Percentiles rank a stretch among this genome's conserved stretches.
These are phyloP conservation scores for Myiozetetes cayanensis DNA, from an alignment of 2,113 vertebrate genomes.

Conservation along the genomic window DNA sequence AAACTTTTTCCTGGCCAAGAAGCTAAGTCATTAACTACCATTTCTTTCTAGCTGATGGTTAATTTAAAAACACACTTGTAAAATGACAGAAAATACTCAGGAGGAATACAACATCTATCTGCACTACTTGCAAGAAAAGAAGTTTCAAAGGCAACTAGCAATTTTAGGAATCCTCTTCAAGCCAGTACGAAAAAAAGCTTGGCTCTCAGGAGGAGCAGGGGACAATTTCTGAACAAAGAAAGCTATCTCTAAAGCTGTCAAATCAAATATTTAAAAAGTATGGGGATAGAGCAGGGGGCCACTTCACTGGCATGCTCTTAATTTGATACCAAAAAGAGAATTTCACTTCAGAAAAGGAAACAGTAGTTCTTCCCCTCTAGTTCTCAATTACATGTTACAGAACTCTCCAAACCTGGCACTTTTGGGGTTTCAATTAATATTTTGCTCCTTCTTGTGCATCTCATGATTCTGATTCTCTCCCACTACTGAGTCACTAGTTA, in stretches of 20 bases:
- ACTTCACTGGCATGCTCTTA: background rate
- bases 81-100: background rate
- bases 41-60: background rate
- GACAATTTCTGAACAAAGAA: background rate
- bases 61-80: background rate
- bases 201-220: background rate
- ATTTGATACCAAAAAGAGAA: background rate
- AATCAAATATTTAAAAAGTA: background rate
- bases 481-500: background rate
- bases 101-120: background rate
- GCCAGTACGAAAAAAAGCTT: background rate
- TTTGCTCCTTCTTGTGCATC: background rate
- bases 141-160: background rate
- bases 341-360: background rate
- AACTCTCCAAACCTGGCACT: background rate
- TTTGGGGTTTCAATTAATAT: background rate
- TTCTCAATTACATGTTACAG: background rate
- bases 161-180: background rate
- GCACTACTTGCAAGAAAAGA: background rate
- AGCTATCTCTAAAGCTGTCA: background rate
- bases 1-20: conserved; percentile 46
- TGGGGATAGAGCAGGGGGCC: background rate
- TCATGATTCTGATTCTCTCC: background rate
- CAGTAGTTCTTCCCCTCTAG: fast-evolving
- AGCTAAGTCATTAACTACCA: conserved; percentile 40